These are phyloP conservation scores for Egretta garzetta DNA, from an alignment of 2,113 vertebrate species.

Conservation along the genomic window DNA sequence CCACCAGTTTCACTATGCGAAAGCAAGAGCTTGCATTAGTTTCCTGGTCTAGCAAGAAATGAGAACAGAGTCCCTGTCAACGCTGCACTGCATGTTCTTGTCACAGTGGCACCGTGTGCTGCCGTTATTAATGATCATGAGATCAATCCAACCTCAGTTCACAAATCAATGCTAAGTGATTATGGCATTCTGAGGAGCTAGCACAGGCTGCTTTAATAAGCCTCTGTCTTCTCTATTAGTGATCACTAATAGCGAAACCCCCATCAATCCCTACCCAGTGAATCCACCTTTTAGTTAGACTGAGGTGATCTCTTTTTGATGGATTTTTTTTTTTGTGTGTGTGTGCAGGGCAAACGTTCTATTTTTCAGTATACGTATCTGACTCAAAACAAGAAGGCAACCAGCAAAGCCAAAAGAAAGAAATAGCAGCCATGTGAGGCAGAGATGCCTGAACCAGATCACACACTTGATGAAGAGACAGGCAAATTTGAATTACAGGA, in stretches of 20 bases:
- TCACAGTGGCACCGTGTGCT: background rate
- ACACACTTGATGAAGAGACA: background rate
- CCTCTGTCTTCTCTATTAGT: background rate
- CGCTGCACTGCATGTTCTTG: background rate
- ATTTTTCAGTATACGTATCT: background rate
- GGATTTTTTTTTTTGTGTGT: rapidly evolving
- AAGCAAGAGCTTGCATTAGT: background rate
- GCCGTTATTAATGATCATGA: slow-evolving; percentile 5
- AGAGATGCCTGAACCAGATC: background rate
- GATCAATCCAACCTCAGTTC: background rate
- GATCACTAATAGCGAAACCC: background rate
- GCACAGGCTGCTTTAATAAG: background rate
- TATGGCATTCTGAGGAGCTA: background rate
- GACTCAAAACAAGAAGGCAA: background rate
- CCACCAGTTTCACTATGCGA: background rate
- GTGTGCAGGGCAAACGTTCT: background rate
- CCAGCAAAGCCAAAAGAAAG: background rate
- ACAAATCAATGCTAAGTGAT: background rate
- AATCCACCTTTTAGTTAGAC: background rate
- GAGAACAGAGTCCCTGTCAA: background rate
- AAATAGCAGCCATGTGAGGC: background rate
- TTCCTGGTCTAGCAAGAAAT: background rate
- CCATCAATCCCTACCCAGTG: background rate
- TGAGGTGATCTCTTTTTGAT: background rate
- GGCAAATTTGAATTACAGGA: background rate